phyloP scores from a whole-genome alignment of 2,113 vertebrate species.

The Heterotis niloticus region DNA sequence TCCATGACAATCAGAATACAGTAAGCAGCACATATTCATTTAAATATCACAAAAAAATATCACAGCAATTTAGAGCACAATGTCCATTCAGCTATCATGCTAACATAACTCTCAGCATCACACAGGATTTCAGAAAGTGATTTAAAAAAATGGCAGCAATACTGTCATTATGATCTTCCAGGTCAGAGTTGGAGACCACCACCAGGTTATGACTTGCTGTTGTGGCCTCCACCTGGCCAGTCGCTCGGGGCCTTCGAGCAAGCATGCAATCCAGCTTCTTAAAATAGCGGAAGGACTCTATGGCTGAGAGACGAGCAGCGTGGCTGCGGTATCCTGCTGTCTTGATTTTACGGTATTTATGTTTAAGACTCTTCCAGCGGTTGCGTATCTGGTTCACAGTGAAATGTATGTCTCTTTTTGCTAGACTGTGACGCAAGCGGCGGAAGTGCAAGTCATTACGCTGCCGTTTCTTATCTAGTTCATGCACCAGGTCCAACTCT shows the following conservation, averaged over 20 bases:
- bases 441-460: constrained; percentile 48
- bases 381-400: constrained; percentile 51
- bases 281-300: constrained; percentile 48
- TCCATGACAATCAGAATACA: too few relatives aligned
- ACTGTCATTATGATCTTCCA: constrained; percentile 45
- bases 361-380: constrained; percentile 52
- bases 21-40: neutral
- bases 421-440: constrained; percentile 36
- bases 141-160: constrained; percentile 26
- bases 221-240: constrained; percentile 27
- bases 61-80: neutral
- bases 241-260: constrained; percentile 35
- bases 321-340: constrained; percentile 42
- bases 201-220: constrained; percentile 28
- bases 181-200: constrained; percentile 35
- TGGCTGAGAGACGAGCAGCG: constrained; percentile 40
- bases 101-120: neutral
- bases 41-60: neutral
- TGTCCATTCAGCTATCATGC: neutral
- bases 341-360: constrained; percentile 52
- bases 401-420: constrained; percentile 42
- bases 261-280: constrained; percentile 48
- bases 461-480: constrained; percentile 49
- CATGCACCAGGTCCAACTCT: constrained; percentile 46
- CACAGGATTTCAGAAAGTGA: neutral